Evolutionary conservation across 1,140 invertebrate species (phyloP), one percentile per base, ranked within the genome.

Genomic region (Eufriesea mexicana): DNA sequence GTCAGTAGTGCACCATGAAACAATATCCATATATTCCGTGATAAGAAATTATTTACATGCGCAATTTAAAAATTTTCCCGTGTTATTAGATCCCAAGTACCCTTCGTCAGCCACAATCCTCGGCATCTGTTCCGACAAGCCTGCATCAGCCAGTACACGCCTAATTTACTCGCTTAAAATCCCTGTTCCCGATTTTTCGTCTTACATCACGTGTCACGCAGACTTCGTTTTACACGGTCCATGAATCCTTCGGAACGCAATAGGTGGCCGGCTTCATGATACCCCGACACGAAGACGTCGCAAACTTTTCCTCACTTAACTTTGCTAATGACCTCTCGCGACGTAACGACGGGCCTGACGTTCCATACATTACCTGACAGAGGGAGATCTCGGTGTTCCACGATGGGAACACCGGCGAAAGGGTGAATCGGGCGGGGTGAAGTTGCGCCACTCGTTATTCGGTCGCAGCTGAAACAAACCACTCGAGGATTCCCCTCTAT

Each of bases 301-400:
- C 61, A 18, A 61, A 71, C 72, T 84, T 66, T 72, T 74, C 64
- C 59, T 70, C 84, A 81, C 84, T 87, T 73, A 85, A 86, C 84
- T 80, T 64, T 75, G 66, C 76, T 84, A 74, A 86, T 86, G 83
- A 84, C 82, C 84, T 82, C 81, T 83, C 84, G 75, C 80, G 84
- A 67, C 74, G 62, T 88, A 88, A 88, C 84, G 86, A 88, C 82
- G 81, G 71, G 73, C 86, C 81, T 88, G 86, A 86, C 86, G 81
- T 70, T 77, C 86, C 86, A 88, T 88, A 88, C 86, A 88, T 88
- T 88, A 88, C 54, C 25, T 6, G 20, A n/a, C 47, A 12, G 47
- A 54, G 74, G 35, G 80, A 54, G 74, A 57, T 14, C 61, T 25
- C 20, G 73, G 61, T 42, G 62, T 57, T 82, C 23, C 72, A 49